phyloP scores from a whole-genome alignment of 2,797 vertebrate genomes.

The Lepilemur ruficaudatus region DNA sequence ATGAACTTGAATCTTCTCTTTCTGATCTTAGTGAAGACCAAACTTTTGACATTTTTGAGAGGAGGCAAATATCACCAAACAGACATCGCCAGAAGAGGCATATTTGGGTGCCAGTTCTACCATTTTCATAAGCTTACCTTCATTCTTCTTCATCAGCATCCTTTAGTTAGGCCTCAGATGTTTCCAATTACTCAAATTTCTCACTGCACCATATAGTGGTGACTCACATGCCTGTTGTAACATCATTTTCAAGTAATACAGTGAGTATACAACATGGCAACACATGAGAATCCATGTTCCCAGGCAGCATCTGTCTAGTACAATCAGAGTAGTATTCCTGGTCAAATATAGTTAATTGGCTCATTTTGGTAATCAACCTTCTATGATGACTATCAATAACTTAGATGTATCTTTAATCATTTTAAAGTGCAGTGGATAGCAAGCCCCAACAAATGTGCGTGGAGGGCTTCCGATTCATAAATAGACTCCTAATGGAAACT shows the following conservation, averaged over 20 bases:
- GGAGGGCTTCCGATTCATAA: conserved; percentile 83
- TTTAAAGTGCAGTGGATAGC: conserved; percentile 88
- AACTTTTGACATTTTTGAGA: conserved; percentile 97
- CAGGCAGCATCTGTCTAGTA: conserved; percentile 91
- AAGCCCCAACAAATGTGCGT: conserved; percentile 84
- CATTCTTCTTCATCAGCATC: conserved; percentile 93
- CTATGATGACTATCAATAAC: conserved; percentile 92
- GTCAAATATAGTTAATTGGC: conserved; percentile 94
- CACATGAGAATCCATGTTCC: conserved; percentile 89
- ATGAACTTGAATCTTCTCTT: conserved; percentile 93
- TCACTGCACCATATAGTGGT: conserved; percentile 79
- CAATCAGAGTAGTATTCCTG: conserved; percentile 86
- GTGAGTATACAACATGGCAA: conserved; percentile 91
- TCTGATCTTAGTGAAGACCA: conserved; percentile 94
- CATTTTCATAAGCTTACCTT: conserved; percentile 88
- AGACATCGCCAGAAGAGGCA: conserved; percentile 96
- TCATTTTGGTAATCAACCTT: conserved; percentile 88
- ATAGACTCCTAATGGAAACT: conserved; percentile 86
- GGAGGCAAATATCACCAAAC: conserved; percentile 97
- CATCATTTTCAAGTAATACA: conserved; percentile 88
- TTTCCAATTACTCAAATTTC: conserved; percentile 87
- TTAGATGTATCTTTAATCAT: conserved; percentile 95
- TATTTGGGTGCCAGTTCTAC: conserved; percentile 93
- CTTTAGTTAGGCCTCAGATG: conserved; percentile 90
- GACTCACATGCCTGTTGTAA: conserved; percentile 85